A percentile compares a stretch with the other conserved stretches of the same genome.
phyloP scores from a whole-genome alignment of 2,797 vertebrate species.

The Coendou prehensilis region DNA sequence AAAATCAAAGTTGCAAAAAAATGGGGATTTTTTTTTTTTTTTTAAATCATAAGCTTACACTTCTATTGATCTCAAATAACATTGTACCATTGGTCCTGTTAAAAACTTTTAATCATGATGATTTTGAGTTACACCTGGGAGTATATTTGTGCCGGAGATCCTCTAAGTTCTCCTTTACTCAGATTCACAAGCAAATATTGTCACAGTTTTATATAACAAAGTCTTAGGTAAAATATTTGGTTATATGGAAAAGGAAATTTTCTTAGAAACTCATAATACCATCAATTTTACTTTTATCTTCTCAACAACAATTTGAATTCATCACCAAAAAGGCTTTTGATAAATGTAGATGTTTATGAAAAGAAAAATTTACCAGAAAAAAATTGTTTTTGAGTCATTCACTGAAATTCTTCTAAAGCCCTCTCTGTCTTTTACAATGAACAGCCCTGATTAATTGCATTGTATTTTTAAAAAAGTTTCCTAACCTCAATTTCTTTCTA shows the following conservation, averaged over 20 bases:
- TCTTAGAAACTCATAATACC: constrained; percentile 44
- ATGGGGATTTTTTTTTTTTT: neutral
- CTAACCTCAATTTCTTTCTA: constrained; percentile 50
- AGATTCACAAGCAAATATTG: constrained; percentile 53
- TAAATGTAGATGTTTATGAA: constrained; percentile 58
- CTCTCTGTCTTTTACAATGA: neutral
- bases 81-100: neutral
- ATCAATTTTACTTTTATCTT: constrained; percentile 59
- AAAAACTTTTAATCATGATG: neutral
- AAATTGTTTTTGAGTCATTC: constrained; percentile 50
- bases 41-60: constrained; percentile 26
- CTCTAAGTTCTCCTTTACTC: neutral
- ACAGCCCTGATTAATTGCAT: constrained; percentile 45
- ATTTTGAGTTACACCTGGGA: constrained; percentile 60
- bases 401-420: constrained; percentile 51
- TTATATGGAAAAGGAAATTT: constrained; percentile 36
- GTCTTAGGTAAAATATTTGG: constrained; percentile 34
- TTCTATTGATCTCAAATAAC: constrained; percentile 43
- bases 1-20: neutral
- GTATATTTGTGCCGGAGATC: constrained; percentile 43
- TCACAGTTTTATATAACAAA: constrained; percentile 48
- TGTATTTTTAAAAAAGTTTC: neutral
- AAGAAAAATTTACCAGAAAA: constrained; percentile 64
- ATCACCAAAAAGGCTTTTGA: constrained; percentile 71
- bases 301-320: constrained; percentile 43